Base-by-base conservation (phyloP, 2,797 vertebrate genomes). In the Sarcophilus harrisii region DNA sequence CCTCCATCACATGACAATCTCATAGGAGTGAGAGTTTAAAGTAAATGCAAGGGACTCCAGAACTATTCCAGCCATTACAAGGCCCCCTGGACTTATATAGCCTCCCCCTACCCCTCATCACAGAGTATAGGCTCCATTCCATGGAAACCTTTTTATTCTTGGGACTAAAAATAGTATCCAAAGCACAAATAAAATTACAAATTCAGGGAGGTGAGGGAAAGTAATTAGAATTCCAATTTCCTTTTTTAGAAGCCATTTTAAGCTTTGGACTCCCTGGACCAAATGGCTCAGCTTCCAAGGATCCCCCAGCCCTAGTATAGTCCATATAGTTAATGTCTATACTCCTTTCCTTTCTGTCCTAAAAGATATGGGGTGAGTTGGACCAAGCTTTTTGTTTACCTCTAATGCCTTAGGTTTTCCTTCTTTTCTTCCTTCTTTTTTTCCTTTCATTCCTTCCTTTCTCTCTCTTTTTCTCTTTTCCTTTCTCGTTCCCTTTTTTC, bases 161-260 rank as follows among this genome's bases (percentile, higher is more conserved):
- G 32, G 58, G 45, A 87, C 96, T 92, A 98, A 96, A 81, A 97
- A 97, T 94, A 97, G 95, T 93, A 32, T 58, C 32, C 57, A 93
- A 96, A 97, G 89, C 30, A 97, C 54, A 97, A 97, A 94, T 96
- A 96, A 96, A 97, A 32, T 93, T 96, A 94, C 73, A 97, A 96
- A 97, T 98, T 97, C 93, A 30, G 32, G 93, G 93, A 54, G 58
- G 90, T 95, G 95, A 98, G 52, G 38, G 92, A 93, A 52, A 58
- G 90, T 96, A 96, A 98, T 95, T 95, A 96, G 96, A 97, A 95
- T 92, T 21, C 13, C 60, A 90, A 49, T 94, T 97, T 97, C 94
- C 95, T 96, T 96, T 96, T 94, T 54, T 62, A 92, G 91, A 28
- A 12, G 54, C n/a, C 94, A 38, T 96, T 92, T 93, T 95, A 92